A percentile compares a stretch with the other conserved stretches of the same genome.
These are phyloP conservation scores for Mycogona germanica DNA, from an alignment of 2,888 invertebrate genomes.

Conservation along the genomic window DNA sequence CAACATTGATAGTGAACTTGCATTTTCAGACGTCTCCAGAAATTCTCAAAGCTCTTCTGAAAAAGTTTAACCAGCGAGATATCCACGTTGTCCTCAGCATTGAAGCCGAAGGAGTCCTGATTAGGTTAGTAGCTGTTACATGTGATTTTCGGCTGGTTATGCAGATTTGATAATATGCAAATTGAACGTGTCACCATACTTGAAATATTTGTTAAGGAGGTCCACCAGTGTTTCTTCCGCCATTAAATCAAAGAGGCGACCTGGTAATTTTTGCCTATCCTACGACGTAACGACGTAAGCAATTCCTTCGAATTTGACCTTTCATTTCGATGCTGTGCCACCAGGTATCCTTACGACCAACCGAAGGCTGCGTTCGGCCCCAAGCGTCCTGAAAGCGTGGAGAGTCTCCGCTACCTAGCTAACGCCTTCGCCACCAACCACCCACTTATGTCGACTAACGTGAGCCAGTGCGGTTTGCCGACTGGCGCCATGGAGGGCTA, in stretches of 20 bases:
- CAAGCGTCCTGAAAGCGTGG: slow-evolving; percentile 19
- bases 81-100: slow-evolving; percentile 61
- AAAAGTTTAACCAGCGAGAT: slow-evolving; percentile 49
- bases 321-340: not conserved
- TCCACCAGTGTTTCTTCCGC: too few species aligned
- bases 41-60: slow-evolving; percentile 42
- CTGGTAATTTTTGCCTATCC: not conserved
- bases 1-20: not conserved
- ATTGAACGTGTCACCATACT: too few species aligned
- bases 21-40: slow-evolving; percentile 1
- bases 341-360: slow-evolving; percentile 21
- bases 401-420: slow-evolving; percentile 21
- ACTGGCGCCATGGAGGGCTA: slow-evolving; percentile 8
- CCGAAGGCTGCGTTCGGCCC: not conserved
- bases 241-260: not conserved
- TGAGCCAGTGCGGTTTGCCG: not conserved
- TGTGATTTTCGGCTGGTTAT: too few species aligned
- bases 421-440: slow-evolving; percentile 23
- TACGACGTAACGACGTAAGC: too few species aligned
- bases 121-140: slow-evolving; percentile 45
- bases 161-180: too few species aligned
- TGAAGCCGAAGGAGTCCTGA: slow-evolving; percentile 55
- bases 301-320: not conserved
- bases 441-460: slow-evolving; percentile 23
- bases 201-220: too few species aligned